Evolutionary conservation across 2,797 vertebrate genomes (phyloP), one percentile per base, ranked within the genome.

Genomic region (Tapirus indicus): DNA sequence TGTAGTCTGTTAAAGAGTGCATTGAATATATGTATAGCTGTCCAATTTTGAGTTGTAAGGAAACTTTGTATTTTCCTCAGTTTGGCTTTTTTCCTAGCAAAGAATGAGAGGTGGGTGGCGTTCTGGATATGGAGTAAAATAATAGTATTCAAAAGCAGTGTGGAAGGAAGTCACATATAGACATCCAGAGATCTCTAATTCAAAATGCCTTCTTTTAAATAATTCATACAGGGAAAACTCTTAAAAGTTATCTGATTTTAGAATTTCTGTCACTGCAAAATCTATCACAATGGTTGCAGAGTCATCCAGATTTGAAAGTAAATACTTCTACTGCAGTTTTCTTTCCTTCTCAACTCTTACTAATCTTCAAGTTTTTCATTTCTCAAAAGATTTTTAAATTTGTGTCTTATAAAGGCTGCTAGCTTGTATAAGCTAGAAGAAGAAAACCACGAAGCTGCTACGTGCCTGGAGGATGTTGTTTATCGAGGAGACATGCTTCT

Each of bases 381-480:
- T 80, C 85, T 89, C 68, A 94, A 93, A 88, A 69, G 41, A 41
- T 86, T 58, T 96, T 77, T 71, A 77, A 49, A 85, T 94, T 52
- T 82, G 6, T 97, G 64, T 94, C 83, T 49, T 97, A 52, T 93
- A 13, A 97, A 99, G 99, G 99, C 99, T 68, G 99, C 99, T 69
- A 99, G 99, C 95, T 99, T 99, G 41, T 98, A 99, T 94, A 99
- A 99, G 97, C 98, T 99, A 82, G 99, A 99, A 95, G 99, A 99
- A 98, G 99, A 99, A 98, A 99, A 99, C 97, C 99, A 99, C 0
- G 99, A 99, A 3, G 99, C 99, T 0, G 99, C 99, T 0, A 99
- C 99, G 1, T 99, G 99, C 11, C 99, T 99, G 92, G 99, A 99
- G 96, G 99, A 99, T 86, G 99, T 99, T 7, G 99, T 99, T 82